These are phyloP conservation scores for Nerophis lumbriciformis DNA, from an alignment of 2,113 vertebrate genomes.

Conservation along the genomic window DNA sequence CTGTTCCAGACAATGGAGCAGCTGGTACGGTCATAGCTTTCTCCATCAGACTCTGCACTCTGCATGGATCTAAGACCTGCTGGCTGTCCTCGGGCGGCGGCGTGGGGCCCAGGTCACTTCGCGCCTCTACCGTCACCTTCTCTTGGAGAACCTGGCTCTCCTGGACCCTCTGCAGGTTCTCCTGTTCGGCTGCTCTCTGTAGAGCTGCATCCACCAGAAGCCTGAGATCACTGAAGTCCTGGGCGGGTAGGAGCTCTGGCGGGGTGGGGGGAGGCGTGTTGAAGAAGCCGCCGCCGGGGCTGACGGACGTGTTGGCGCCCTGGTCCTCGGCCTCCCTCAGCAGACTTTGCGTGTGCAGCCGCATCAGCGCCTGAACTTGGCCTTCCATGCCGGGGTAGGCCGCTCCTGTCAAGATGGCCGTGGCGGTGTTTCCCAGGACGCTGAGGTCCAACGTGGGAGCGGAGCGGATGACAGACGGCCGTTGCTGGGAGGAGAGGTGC, in stretches of 20 bases:
- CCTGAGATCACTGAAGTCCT: slow-evolving; percentile 90
- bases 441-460: slow-evolving; percentile 63
- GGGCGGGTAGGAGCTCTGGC: slow-evolving; percentile 77
- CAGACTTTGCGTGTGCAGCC: slow-evolving; percentile 58
- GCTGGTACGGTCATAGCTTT: slow-evolving; percentile 48
- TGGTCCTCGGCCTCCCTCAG: slow-evolving; percentile 63
- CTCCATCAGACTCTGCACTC: slow-evolving; percentile 58
- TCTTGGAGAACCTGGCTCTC: slow-evolving; percentile 27
- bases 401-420: slow-evolving; percentile 65
- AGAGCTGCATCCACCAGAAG: slow-evolving; percentile 86
- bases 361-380: slow-evolving; percentile 64
- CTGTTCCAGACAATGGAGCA: slow-evolving; percentile 1
- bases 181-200: slow-evolving; percentile 85
- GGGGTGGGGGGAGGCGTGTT: slow-evolving; percentile 87
- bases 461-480: slow-evolving; percentile 69
- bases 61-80: slow-evolving; percentile 53
- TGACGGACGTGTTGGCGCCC: slow-evolving; percentile 59
- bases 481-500: slow-evolving; percentile 52
- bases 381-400: slow-evolving; percentile 55
- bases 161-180: slow-evolving; percentile 68
- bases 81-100: slow-evolving; percentile 56
- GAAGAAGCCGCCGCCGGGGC: slow-evolving; percentile 80
- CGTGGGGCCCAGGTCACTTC: slow-evolving; percentile 30
- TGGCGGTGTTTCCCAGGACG: slow-evolving; percentile 68
- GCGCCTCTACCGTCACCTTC: not conserved